Conservation (phyloP, 2,888 invertebrate species). For the Podabrus alpinus region DNA sequence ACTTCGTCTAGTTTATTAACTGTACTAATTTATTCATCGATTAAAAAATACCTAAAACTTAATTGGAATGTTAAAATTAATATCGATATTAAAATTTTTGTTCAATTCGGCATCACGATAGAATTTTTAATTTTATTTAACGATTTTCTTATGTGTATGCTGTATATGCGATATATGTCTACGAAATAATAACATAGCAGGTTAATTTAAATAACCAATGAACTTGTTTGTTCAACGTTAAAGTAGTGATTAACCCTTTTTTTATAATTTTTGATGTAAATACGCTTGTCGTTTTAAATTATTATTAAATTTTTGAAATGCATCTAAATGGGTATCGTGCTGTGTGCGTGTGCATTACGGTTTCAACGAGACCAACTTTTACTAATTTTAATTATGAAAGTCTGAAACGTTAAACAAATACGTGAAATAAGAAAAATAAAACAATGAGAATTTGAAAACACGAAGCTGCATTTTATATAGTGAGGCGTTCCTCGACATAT, state of each 20-base stretch:
- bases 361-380: not conserved
- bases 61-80: not conserved
- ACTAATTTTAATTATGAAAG: not conserved
- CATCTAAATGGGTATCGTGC: not conserved
- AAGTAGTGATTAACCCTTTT: not conserved
- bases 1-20: not conserved
- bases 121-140: not conserved
- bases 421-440: conserved; percentile 21
- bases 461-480: conserved; percentile 39
- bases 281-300: not conserved
- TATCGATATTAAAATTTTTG: not conserved
- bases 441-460: conserved; percentile 29
- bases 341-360: not conserved
- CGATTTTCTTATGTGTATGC: not conserved
- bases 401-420: conserved; percentile 9
- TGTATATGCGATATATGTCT: too few species aligned
- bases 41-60: not conserved
- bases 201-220: not conserved
- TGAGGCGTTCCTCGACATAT: conserved; percentile 39
- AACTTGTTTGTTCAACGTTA: not conserved
- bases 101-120: not conserved
- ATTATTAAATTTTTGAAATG: not conserved
- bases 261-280: not conserved
- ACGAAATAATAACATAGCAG: not conserved
- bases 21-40: conserved; percentile 2